These are phyloP conservation scores for Portevinia maculata DNA, from an alignment of 2,888 invertebrate species.

Conservation along the genomic window DNA sequence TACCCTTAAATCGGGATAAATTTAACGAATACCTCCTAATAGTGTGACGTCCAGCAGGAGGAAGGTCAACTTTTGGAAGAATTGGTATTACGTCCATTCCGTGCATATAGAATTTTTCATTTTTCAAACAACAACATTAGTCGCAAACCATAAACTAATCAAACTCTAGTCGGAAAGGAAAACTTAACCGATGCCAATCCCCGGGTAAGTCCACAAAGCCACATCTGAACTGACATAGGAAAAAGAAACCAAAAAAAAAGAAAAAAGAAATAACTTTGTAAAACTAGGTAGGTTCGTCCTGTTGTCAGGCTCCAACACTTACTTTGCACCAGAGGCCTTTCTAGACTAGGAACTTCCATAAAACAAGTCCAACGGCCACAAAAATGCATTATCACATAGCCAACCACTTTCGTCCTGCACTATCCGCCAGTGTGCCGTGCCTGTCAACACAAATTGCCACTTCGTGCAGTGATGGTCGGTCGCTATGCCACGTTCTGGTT, in stretches of 20 bases:
- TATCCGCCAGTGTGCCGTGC: not conserved
- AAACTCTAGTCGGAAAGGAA: conserved; percentile 31
- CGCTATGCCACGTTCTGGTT: not conserved
- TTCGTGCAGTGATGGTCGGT: conserved; percentile 2
- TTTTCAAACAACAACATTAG: not conserved
- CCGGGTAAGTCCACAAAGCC: conserved; percentile 30
- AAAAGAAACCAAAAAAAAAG: conserved; percentile 8
- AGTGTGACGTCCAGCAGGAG: too few species aligned
- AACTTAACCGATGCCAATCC: conserved; percentile 44
- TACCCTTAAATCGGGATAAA: too few species aligned
- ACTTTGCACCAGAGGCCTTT: conserved; percentile 8
- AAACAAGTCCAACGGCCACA: not conserved
- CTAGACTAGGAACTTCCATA: conserved; percentile 10
- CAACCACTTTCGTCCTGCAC: conserved; percentile 16
- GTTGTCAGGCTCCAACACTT: conserved; percentile 24
- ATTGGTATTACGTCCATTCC: too few species aligned
- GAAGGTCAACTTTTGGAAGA: too few species aligned
- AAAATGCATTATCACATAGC: conserved; percentile 28
- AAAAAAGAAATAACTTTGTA: not conserved
- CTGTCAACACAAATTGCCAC: conserved; percentile 41
- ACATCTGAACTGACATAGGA: conserved; percentile 8
- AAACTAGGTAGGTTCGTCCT: not conserved
- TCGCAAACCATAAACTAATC: conserved; percentile 43
- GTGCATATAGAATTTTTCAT: not conserved
- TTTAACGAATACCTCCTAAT: too few species aligned